Evolutionary conservation across 2,797 vertebrate species (phyloP), one percentile per base, ranked within the genome.

Genomic region (Coilia nasus): DNA sequence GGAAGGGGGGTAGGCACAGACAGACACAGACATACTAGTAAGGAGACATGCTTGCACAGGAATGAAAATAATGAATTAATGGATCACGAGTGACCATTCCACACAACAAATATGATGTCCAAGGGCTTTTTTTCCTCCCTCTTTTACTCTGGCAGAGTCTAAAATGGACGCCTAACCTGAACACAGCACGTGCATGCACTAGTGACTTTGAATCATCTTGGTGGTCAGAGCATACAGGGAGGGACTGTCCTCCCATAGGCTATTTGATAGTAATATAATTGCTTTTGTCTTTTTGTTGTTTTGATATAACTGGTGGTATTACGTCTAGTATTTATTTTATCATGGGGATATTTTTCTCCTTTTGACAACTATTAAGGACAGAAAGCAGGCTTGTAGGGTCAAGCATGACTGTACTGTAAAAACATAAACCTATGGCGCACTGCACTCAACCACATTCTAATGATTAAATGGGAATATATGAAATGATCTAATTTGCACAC

Each of bases 171-270:
- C 71, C 15, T 78, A 78, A 21, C 31, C 71, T 78, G 71, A 44
- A 78, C 96, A 92, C 94, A 97, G 97, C 97, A 98, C 96, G 97
- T 96, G 97, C 97, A 99, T 99, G 98, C 98, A 98, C 71, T 78
- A 78, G 71, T 44, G 71, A 78, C 71, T 78, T 78, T 78, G 41
- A 31, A 78, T 41, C 41, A 78, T 41, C 41, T 78, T 35, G 15
- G 71, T 78, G 71, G 71, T 41, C 19, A 6, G 71, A 78, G 31
- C 71, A 21, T 78, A 78, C 71, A 21, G 71, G 71, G 71, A 78
- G 17, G 31, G 31, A 35, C 35, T 7, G 6, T 78, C 41, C 19
- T 35, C 71, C 71, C 19, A 44, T 17, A 21, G 4, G 17, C 19
- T 78, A 78, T 44, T 19, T 41, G 10, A 35, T 31, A 71, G 9